A percentile compares a stretch with the other conserved stretches of the same genome.
Conservation (phyloP, 2,797 vertebrate species). For the Acrossocheilus wenchowensis region DNA sequence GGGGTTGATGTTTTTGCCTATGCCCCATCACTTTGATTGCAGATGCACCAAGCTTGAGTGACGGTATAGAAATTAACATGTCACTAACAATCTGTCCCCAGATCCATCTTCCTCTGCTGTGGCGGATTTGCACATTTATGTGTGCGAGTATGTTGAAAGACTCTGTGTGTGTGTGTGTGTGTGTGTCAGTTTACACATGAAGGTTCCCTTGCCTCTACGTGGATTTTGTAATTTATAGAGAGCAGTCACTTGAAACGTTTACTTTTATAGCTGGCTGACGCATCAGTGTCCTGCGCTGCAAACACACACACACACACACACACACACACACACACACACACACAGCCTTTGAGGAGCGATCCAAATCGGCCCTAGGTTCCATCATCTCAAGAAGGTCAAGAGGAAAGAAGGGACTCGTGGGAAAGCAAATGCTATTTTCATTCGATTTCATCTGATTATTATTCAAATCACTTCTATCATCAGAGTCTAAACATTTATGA, state of each 20-base stretch:
- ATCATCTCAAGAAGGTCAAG: constrained; percentile 51
- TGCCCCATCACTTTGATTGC: constrained; percentile 75
- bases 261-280: constrained; percentile 67
- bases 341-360: constrained; percentile 19
- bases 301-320: background rate
- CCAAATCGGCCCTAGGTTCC: constrained; percentile 42
- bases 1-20: constrained; percentile 63
- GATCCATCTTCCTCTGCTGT: constrained; percentile 79
- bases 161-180: constrained; percentile 25
- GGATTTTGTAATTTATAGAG: constrained; percentile 72
- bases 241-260: constrained; percentile 75
- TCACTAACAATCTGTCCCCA: constrained; percentile 82
- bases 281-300: constrained; percentile 64
- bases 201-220: constrained; percentile 50
- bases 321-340: constrained; percentile 11
- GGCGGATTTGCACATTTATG: constrained; percentile 52
- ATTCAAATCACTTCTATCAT: constrained; percentile 65
- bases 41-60: constrained; percentile 77
- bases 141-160: constrained; percentile 48
- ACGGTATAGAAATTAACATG: constrained; percentile 85
- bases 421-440: constrained; percentile 61
- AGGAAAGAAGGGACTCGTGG: constrained; percentile 57
- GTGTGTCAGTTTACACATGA: constrained; percentile 52
- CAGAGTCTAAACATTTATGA: constrained; percentile 67
- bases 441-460: constrained; percentile 60